phyloP scores from a whole-genome alignment of 2,888 invertebrate species.

The Metacarcinus magister region DNA sequence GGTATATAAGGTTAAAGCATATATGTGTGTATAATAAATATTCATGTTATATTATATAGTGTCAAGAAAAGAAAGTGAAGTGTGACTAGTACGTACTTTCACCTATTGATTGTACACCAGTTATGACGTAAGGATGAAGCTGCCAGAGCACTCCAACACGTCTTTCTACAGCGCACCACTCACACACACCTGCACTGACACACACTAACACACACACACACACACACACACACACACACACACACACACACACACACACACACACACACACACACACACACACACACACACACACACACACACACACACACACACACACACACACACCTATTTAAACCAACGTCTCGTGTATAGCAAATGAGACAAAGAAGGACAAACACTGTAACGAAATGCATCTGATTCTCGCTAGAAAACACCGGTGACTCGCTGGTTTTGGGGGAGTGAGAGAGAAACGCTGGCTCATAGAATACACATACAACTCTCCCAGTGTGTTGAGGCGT shows the following conservation, averaged over 20 bases:
- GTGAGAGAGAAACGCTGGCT: background rate
- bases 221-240: background rate
- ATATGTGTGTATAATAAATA: too few species aligned
- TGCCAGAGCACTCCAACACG: too few species aligned
- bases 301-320: slow-evolving; percentile 20
- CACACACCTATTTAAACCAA: background rate
- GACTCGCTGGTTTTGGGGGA: background rate
- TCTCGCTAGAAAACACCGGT: background rate
- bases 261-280: slow-evolving; percentile 6
- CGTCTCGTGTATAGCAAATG: background rate
- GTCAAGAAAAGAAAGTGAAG: too few species aligned
- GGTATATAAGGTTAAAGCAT: too few species aligned
- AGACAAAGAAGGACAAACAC: background rate
- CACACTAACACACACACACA: background rate
- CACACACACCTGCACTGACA: too few species aligned
- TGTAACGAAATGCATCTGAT: background rate
- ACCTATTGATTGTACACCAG: background rate
- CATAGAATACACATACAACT: too few species aligned
- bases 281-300: background rate
- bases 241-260: background rate
- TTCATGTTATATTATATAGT: too few species aligned
- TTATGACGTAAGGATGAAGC: too few species aligned
- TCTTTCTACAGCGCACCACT: background rate
- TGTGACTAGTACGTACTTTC: background rate
- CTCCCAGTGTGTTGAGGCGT: background rate